Conservation (phyloP, 2,888 invertebrate species). For the Netelia melanura region DNA sequence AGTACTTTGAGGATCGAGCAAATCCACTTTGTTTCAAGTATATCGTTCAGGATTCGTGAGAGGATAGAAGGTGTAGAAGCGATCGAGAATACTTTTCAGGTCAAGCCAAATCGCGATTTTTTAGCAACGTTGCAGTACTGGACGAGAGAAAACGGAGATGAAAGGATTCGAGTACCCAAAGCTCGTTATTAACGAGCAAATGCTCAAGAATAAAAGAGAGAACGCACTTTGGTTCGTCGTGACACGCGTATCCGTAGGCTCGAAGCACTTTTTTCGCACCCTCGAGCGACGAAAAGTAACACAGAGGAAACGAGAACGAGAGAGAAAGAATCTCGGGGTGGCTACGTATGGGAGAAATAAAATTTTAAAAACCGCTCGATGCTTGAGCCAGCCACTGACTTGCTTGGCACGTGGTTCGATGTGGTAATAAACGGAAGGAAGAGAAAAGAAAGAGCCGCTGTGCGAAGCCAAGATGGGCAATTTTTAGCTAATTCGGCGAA, state of each 20-base stretch:
- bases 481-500: slow-evolving; percentile 74
- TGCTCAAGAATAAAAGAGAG: slow-evolving; percentile 4
- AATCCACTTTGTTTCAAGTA: neutral
- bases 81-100: slow-evolving; percentile 46
- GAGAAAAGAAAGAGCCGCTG: slow-evolving; percentile 6
- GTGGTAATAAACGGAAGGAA: slow-evolving; percentile 52
- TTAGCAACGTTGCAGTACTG: slow-evolving; percentile 29
- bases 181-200: slow-evolving; percentile 15
- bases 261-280: slow-evolving; percentile 31
- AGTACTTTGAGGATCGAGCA: neutral
- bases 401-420: slow-evolving; percentile 6
- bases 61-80: neutral
- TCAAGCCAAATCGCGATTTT: slow-evolving; percentile 35
- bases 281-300: neutral
- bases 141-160: neutral
- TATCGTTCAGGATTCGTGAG: neutral
- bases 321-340: slow-evolving; percentile 7
- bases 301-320: neutral
- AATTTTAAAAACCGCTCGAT: slow-evolving; percentile 12
- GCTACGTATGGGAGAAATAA: neutral
- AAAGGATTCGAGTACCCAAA: neutral
- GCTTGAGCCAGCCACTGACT: slow-evolving; percentile 43
- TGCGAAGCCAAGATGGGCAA: slow-evolving; percentile 60
- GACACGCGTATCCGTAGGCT: slow-evolving; percentile 29
- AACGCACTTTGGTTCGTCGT: neutral